Conservation (phyloP, 2,113 vertebrate genomes). For the Carettochelys insculpta region DNA sequence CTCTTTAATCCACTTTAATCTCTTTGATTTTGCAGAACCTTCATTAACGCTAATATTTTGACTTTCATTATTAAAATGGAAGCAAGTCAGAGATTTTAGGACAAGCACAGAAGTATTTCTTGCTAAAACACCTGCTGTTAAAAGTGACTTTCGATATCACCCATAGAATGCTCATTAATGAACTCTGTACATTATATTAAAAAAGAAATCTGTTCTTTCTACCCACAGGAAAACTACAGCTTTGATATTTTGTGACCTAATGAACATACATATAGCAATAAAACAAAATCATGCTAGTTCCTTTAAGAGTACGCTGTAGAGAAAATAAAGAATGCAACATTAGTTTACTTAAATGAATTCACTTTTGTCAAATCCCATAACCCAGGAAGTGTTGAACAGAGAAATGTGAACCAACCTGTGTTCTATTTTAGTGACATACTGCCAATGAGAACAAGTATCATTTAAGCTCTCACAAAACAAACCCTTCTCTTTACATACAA, state of each 20-base stretch:
- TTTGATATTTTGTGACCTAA: not conserved
- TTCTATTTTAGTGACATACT: not conserved
- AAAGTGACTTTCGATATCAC: not conserved
- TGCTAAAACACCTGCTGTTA: not conserved
- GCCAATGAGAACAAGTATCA: no score
- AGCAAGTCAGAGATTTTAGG: not conserved
- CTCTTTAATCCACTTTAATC: slow-evolving; percentile 26
- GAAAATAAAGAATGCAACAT: not conserved
- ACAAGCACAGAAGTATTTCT: not conserved
- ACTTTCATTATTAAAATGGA: slow-evolving; percentile 1
- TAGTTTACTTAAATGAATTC: not conserved
- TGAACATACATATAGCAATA: not conserved
- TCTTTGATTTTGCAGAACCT: slow-evolving; percentile 11
- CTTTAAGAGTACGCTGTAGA: not conserved
- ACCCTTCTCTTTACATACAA: not conserved
- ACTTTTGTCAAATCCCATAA: not conserved
- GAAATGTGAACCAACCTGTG: not conserved
- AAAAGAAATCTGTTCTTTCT: not conserved
- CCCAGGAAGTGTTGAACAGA: not conserved
- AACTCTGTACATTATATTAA: not conserved
- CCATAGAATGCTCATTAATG: not conserved
- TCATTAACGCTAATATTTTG: slow-evolving; percentile 41
- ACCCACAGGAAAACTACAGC: not conserved
- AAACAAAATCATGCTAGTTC: not conserved
- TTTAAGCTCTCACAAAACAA: not conserved